Percentiles rank a stretch among this genome's conserved stretches.
These are phyloP conservation scores for Diacarnus erythraeanus DNA, from an alignment of 37 sponge, comb jelly and placozoan genomes.

Conservation along the genomic window DNA sequence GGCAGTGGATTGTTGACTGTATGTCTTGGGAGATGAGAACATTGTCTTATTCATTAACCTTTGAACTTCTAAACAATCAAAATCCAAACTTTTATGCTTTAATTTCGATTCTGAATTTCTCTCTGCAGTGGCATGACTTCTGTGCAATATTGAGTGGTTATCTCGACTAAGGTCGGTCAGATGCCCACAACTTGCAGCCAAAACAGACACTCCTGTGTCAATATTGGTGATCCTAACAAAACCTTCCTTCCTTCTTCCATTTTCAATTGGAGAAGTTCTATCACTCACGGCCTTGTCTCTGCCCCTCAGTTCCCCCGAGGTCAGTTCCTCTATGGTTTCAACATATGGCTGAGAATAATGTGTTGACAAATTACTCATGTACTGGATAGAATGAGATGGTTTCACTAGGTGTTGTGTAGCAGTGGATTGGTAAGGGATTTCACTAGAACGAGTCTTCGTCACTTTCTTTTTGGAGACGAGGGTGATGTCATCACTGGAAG, in stretches of 20 bases:
- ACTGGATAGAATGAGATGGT: background rate
- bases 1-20: background rate
- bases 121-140: background rate
- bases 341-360: background rate
- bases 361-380: background rate
- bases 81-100: background rate
- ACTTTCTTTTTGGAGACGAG: constrained; percentile 7
- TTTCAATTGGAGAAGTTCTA: background rate
- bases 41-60: background rate
- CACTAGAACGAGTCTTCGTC: background rate
- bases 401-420: background rate
- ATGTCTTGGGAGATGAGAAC: background rate
- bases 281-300: no score
- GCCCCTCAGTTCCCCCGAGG: no score
- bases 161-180: background rate
- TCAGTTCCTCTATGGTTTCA: background rate
- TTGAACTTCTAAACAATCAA: background rate
- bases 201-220: background rate
- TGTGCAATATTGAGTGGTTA: background rate
- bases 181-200: background rate
- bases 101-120: background rate
- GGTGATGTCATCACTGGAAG: constrained; percentile 13
- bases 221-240: background rate
- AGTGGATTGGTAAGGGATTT: background rate
- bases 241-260: background rate